phyloP scores from a whole-genome alignment of 1,140 invertebrate genomes.

The Papilio xuthus region DNA sequence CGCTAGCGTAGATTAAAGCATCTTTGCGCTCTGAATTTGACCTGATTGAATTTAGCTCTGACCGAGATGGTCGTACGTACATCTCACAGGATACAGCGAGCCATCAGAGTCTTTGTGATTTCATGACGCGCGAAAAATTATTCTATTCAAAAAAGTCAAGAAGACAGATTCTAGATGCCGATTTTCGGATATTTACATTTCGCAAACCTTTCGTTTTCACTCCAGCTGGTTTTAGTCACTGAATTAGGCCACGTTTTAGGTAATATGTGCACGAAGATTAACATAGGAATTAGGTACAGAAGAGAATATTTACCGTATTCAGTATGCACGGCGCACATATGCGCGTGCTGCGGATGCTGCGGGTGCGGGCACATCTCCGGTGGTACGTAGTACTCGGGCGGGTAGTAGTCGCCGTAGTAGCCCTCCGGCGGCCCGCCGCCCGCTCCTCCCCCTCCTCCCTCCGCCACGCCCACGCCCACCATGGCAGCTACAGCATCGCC shows the following conservation, averaged over 20 bases:
- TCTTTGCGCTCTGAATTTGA: background rate
- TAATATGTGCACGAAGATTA: too few relatives aligned
- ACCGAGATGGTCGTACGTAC: too few relatives aligned
- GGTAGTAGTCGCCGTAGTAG: conserved; percentile 79
- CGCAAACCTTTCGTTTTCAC: too few relatives aligned
- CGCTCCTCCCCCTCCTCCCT: conserved; percentile 67
- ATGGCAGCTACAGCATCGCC: conserved; percentile 67
- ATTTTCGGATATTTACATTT: too few relatives aligned
- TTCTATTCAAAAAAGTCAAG: too few relatives aligned
- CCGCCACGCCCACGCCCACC: conserved; percentile 71
- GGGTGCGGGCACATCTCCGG: conserved; percentile 78
- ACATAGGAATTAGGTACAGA: background rate
- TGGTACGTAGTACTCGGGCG: conserved; percentile 76
- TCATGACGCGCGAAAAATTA: too few relatives aligned
- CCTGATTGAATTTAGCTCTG: background rate
- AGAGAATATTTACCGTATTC: conserved; percentile 67
- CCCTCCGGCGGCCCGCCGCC: conserved; percentile 57
- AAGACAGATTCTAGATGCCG: too few relatives aligned
- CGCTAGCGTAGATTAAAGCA: background rate
- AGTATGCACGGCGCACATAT: conserved; percentile 78
- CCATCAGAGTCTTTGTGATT: too few relatives aligned
- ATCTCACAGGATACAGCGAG: background rate
- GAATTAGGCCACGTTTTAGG: too few relatives aligned
- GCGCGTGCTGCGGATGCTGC: conserved; percentile 74
- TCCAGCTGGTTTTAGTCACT: too few relatives aligned